Evolutionary conservation across 1,140 invertebrate genomes (phyloP).

Genomic region (Drosophila repletoides): DNA sequence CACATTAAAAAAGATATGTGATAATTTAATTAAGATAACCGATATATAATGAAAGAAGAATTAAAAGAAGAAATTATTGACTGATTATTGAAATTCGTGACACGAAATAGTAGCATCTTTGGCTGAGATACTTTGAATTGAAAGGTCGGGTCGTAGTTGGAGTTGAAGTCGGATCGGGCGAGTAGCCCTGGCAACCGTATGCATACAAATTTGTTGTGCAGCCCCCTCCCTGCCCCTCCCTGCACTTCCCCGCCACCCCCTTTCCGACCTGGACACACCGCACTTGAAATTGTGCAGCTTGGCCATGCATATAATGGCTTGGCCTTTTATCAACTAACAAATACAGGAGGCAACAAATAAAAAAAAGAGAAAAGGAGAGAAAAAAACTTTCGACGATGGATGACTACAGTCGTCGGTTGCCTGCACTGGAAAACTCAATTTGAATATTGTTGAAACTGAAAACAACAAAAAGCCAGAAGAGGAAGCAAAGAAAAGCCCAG

Average conservation of each 20-base stretch:
- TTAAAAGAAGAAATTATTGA: too few species aligned
- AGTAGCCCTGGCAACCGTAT: constrained; percentile 75
- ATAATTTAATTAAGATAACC: too few species aligned
- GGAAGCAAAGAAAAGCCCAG: constrained; percentile 20
- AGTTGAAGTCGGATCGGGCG: constrained; percentile 27
- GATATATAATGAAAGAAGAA: too few species aligned
- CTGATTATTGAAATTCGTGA: too few species aligned
- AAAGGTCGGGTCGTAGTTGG: constrained; percentile 54
- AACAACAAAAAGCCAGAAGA: constrained; percentile 51
- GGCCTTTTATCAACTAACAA: constrained; percentile 80
- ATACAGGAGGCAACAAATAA: constrained; percentile 63
- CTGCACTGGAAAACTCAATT: constrained; percentile 79
- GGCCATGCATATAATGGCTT: constrained; percentile 78
- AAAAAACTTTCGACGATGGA: constrained; percentile 77
- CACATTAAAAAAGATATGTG: too few species aligned
- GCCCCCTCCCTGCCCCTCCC: neutral
- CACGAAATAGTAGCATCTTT: neutral
- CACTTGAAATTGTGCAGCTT: constrained; percentile 78
- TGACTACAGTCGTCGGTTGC: constrained; percentile 58
- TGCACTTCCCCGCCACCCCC: neutral
- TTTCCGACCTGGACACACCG: constrained; percentile 42
- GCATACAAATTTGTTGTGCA: constrained; percentile 70
- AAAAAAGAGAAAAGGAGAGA: constrained; percentile 16
- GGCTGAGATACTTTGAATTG: constrained; percentile 70
- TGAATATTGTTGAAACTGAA: constrained; percentile 73